These are phyloP conservation scores for Pomacea maculata DNA, from an alignment of 1,140 invertebrate genomes.

Conservation along the genomic window DNA sequence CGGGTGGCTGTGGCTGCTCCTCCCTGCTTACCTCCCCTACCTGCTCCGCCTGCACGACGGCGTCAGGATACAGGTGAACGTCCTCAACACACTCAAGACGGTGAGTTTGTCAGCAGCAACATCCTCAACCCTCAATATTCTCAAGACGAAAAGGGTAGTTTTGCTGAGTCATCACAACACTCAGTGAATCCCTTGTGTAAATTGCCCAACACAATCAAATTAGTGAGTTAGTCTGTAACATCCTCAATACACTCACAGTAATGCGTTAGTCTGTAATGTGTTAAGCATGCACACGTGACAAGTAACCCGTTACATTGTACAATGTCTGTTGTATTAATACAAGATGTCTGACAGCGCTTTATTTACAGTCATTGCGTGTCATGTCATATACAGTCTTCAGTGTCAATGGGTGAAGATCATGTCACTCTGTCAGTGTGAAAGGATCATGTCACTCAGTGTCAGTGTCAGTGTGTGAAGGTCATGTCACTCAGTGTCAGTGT, in stretches of 20 bases:
- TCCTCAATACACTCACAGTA: not conserved
- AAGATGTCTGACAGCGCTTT: too few species aligned
- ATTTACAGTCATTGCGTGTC: too few species aligned
- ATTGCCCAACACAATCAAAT: not conserved
- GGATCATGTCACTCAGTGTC: too few species aligned
- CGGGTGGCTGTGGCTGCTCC: slow-evolving; percentile 82
- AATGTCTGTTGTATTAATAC: too few species aligned
- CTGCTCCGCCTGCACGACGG: slow-evolving; percentile 60
- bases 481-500: too few species aligned
- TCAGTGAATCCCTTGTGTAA: not conserved
- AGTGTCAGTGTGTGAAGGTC: too few species aligned
- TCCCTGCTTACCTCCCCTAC: slow-evolving; percentile 81
- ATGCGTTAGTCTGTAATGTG: not conserved
- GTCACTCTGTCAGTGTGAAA: too few species aligned
- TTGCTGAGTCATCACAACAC: too few species aligned
- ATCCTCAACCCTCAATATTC: slow-evolving; percentile 17
- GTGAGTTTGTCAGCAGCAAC: slow-evolving; percentile 31
- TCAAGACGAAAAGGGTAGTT: not conserved
- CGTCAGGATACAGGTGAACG: slow-evolving; percentile 26
- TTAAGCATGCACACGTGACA: too few species aligned
- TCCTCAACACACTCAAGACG: slow-evolving; percentile 47
- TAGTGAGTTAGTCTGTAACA: not conserved
- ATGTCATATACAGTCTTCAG: too few species aligned
- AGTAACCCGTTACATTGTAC: too few species aligned
- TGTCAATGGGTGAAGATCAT: too few species aligned